These are phyloP conservation scores for Spodoptera picta DNA, from an alignment of 2,888 invertebrate species.

Conservation along the genomic window DNA sequence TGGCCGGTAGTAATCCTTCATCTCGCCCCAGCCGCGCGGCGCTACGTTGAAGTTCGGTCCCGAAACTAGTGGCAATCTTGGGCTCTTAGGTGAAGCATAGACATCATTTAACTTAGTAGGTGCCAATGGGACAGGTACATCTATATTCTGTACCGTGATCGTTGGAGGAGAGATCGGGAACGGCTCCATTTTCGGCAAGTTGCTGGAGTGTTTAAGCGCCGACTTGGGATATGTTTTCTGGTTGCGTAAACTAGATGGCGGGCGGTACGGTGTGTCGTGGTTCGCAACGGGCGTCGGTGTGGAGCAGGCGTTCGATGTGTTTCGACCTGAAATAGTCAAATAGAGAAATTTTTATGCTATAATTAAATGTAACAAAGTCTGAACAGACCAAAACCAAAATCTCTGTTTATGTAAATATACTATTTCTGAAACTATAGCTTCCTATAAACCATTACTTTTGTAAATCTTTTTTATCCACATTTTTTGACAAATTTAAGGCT, in stretches of 20 bases:
- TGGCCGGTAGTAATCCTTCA: conserved; percentile 91
- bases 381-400: no score
- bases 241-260: conserved; percentile 82
- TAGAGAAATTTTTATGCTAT: not conserved
- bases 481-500: no score
- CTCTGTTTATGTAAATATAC: no score
- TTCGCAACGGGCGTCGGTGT: conserved; percentile 83
- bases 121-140: conserved; percentile 79
- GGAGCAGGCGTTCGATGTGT: conserved; percentile 82
- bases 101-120: conserved; percentile 85
- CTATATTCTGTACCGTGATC: conserved; percentile 71
- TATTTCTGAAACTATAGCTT: no score
- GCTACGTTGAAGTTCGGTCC: conserved; percentile 94
- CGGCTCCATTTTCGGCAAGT: conserved; percentile 84
- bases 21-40: conserved; percentile 94
- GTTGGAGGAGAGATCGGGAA: conserved; percentile 81
- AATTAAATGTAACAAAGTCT: no score
- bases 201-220: conserved; percentile 76
- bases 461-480: no score
- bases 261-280: conserved; percentile 86
- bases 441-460: no score
- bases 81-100: conserved; percentile 82
- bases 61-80: conserved; percentile 77
- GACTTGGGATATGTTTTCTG: conserved; percentile 86
- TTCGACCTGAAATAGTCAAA: conserved; percentile 77